Conservation (phyloP, 2,888 invertebrate genomes). For the Miltochrista miniata region DNA sequence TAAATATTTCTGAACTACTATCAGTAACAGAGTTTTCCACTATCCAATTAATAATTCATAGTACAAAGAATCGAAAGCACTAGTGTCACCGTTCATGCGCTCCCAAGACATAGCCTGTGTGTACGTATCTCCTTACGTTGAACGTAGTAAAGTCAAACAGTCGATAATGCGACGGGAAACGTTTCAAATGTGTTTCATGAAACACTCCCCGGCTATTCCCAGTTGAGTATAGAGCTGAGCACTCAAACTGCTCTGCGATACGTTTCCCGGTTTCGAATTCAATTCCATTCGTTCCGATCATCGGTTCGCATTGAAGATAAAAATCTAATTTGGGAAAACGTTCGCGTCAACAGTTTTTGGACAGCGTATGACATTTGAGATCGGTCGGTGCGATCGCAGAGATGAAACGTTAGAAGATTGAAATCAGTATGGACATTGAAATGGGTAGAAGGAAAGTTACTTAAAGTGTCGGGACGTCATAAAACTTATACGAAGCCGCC, state of each 20-base stretch:
- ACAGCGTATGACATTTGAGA: slow-evolving; percentile 51
- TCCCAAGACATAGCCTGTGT: slow-evolving; percentile 20
- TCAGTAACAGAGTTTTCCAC: slow-evolving; percentile 4
- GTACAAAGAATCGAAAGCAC: slow-evolving; percentile 11
- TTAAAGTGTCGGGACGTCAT: slow-evolving; percentile 33
- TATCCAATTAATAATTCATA: slow-evolving; percentile 31
- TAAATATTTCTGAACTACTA: not conserved
- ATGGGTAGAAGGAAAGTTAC: slow-evolving; percentile 36
- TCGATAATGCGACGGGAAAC: slow-evolving; percentile 58
- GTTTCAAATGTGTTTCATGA: slow-evolving; percentile 54
- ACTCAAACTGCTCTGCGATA: slow-evolving; percentile 40
- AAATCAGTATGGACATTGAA: slow-evolving; percentile 43
- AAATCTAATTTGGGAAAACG: slow-evolving; percentile 59
- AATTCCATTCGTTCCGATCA: slow-evolving; percentile 62
- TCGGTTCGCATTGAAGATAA: slow-evolving; percentile 57
- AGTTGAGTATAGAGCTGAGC: slow-evolving; percentile 41
- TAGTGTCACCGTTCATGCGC: slow-evolving; percentile 10
- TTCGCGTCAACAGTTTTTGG: slow-evolving; percentile 56
- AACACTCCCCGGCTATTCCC: slow-evolving; percentile 48
- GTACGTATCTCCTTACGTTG: slow-evolving; percentile 14
- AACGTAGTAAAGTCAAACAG: slow-evolving; percentile 40
- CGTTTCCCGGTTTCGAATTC: slow-evolving; percentile 52
- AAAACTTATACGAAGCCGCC: slow-evolving; percentile 32
- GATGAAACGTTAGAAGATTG: slow-evolving; percentile 29
- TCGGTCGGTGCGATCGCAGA: slow-evolving; percentile 37